Percentiles rank a stretch among this genome's conserved stretches.
Evolutionary conservation across 2,888 invertebrate species (phyloP).

Genomic region (Tipula helvola): DNA sequence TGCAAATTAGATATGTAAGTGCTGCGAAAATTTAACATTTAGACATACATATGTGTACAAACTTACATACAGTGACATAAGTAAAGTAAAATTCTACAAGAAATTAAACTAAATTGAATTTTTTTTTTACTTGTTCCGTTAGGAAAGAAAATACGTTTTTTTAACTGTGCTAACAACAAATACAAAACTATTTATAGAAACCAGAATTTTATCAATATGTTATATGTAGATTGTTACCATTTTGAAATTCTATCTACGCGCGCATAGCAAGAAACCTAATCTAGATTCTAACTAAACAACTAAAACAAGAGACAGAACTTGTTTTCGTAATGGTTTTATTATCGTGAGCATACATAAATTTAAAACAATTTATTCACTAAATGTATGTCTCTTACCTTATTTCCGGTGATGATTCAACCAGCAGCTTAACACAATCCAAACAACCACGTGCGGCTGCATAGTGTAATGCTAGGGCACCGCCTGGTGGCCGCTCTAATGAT

Average conservation of each 20-base stretch:
- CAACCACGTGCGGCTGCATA: conserved; percentile 80
- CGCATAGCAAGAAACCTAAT: not conserved
- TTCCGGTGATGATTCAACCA: conserved; percentile 65
- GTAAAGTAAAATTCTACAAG: not conserved
- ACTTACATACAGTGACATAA: not conserved
- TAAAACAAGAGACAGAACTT: not conserved
- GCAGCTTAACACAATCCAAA: conserved; percentile 68
- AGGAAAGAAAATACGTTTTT: not conserved
- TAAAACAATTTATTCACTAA: not conserved
- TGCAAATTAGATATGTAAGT: not conserved
- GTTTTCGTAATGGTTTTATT: not conserved
- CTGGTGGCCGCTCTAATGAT: conserved; percentile 33
- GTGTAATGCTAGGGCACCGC: conserved; percentile 69
- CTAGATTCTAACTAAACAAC: not conserved
- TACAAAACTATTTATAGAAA: not conserved
- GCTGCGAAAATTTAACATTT: not conserved
- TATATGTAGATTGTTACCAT: not conserved
- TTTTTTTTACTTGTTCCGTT: not conserved
- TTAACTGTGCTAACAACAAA: not conserved
- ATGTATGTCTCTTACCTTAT: conserved; percentile 46
- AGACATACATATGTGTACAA: too few species aligned
- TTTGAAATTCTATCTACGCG: not conserved
- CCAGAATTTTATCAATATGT: not conserved
- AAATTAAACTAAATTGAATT: not conserved
- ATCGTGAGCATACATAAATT: not conserved